Conservation (phyloP, 2,888 invertebrate genomes). For the Physocephala rufipes region DNA sequence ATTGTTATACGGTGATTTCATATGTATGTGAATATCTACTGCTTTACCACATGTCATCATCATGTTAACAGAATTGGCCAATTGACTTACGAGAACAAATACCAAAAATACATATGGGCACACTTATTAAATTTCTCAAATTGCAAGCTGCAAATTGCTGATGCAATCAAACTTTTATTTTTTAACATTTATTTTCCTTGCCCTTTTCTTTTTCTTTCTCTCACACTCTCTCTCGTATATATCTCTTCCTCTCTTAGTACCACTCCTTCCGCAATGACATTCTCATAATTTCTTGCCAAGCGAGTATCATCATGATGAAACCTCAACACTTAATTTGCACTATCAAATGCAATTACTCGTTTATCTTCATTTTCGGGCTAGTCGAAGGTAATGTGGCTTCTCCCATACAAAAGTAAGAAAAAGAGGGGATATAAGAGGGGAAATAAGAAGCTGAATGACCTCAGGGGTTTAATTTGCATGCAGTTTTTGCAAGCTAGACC, state of each 20-base stretch:
- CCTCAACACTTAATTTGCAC: constrained; percentile 16
- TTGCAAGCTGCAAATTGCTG: not conserved
- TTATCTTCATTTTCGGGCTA: not conserved
- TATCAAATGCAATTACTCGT: constrained; percentile 12
- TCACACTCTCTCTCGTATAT: not conserved
- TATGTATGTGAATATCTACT: too few relatives aligned
- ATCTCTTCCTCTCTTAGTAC: too few relatives aligned
- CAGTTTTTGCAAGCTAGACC: not conserved
- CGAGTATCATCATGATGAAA: constrained; percentile 1
- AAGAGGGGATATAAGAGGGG: not conserved
- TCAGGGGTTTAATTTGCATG: not conserved
- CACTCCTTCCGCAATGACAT: too few relatives aligned
- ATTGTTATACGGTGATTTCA: too few relatives aligned
- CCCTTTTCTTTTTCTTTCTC: not conserved
- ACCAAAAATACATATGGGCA: too few relatives aligned
- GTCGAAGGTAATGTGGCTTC: not conserved
- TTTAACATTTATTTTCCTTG: not conserved
- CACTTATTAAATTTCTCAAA: not conserved
- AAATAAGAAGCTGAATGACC: not conserved
- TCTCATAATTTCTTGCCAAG: too few relatives aligned
- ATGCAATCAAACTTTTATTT: not conserved
- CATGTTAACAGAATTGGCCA: too few relatives aligned
- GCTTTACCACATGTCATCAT: too few relatives aligned
- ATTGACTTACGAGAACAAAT: too few relatives aligned
- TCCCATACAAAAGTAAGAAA: too few relatives aligned